phyloP scores from a whole-genome alignment of 2,113 vertebrate genomes.

The Piaya cayana region DNA sequence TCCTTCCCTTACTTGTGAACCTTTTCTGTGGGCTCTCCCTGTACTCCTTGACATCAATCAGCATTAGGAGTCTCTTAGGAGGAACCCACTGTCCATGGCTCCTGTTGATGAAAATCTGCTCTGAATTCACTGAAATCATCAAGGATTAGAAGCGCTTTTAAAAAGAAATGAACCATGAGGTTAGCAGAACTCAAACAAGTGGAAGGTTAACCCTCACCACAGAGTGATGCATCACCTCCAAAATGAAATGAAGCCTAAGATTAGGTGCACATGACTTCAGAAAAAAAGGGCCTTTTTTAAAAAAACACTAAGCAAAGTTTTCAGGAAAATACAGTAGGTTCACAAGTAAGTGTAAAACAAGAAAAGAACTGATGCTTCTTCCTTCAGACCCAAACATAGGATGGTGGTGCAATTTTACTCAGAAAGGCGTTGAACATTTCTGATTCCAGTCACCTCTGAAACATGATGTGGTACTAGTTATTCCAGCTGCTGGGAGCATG shows the following conservation, averaged over 20 bases:
- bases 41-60: not conserved
- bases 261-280: not conserved
- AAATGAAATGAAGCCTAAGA: not conserved
- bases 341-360: not conserved
- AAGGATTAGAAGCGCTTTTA: not conserved
- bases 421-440: accelerated
- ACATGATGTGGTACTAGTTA: not conserved
- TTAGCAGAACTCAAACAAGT: not conserved
- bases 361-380: not conserved
- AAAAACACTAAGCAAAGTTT: not conserved
- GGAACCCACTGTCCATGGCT: not conserved
- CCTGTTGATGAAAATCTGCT: not conserved
- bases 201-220: not conserved
- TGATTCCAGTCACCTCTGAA: not conserved
- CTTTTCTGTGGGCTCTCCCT: not conserved
- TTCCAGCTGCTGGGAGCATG: not conserved
- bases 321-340: not conserved
- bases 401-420: not conserved
- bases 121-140: not conserved
- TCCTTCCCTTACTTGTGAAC: not conserved
- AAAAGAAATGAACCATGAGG: not conserved
- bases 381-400: not conserved
- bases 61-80: not conserved
- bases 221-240: not conserved
- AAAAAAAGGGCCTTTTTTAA: not conserved